Evolutionary conservation across 2,113 vertebrate species (phyloP).

Genomic region (Addax nasomaculatus): DNA sequence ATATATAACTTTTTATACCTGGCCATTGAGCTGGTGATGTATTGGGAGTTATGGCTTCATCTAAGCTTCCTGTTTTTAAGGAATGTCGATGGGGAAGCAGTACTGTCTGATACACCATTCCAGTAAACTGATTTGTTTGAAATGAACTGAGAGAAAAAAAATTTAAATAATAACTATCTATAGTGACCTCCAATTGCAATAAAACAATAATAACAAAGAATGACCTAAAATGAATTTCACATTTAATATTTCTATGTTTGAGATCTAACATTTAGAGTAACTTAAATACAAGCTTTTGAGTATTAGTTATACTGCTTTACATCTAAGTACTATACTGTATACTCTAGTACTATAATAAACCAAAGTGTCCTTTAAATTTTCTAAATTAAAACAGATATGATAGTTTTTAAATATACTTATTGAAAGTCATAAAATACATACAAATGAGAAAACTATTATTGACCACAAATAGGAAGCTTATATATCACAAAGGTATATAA

Average conservation of each 20-base stretch:
- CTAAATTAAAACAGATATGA: constrained; percentile 9
- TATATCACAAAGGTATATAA: not conserved
- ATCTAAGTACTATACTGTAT: not conserved
- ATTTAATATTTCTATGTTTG: constrained; percentile 27
- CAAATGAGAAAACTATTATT: not conserved
- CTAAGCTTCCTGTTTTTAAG: constrained; percentile 85
- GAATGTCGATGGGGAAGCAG: constrained; percentile 88
- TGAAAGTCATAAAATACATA: not conserved
- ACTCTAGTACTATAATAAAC: not conserved
- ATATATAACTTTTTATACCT: constrained; percentile 81
- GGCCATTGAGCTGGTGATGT: constrained; percentile 96
- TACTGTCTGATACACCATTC: constrained; percentile 93
- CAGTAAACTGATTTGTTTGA: constrained; percentile 94
- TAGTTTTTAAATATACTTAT: not conserved
- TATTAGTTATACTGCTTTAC: not conserved
- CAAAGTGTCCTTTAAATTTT: not conserved
- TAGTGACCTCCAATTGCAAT: not conserved
- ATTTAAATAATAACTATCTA: constrained; percentile 12
- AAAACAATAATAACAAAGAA: not conserved
- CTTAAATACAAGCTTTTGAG: constrained; percentile 2
- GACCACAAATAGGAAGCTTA: not conserved
- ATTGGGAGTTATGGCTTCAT: constrained; percentile 91
- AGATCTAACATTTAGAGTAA: not conserved
- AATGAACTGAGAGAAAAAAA: constrained; percentile 81
- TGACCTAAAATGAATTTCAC: constrained; percentile 23